Evolutionary conservation across 2,888 invertebrate species (phyloP), one percentile per base, ranked within the genome.

Genomic region (Protodeltote pygarga): DNA sequence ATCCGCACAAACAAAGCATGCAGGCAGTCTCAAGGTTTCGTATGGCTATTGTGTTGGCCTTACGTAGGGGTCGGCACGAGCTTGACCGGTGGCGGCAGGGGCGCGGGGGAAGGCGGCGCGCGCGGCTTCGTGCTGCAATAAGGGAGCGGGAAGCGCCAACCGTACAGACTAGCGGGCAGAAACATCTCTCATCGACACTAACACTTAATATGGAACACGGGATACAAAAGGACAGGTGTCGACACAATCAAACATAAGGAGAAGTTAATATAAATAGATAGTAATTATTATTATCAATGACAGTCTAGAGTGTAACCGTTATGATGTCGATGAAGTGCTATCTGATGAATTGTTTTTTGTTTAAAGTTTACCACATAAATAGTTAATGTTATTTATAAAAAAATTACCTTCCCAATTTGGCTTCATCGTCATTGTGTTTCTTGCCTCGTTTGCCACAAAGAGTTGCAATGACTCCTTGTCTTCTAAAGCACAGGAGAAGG

Each of bases 141-240:
- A 95, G 97, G 97, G 95, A 97, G 96, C 94, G 97, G 97, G 95
- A 97, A 97, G 95, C 97, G 97, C 97, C 97, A 97, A 96, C 97
- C 96, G 95, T 97, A 97, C 95, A 97, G 95, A 96, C 97, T 97
- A 95, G 87, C 89, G 91, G 89, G 87, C 87, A 91, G 90, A 92
- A 92, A 92, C 89, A 92, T 92, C 91, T 92, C 91, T 90, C 89
- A 92, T 90, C 91, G 91, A 91, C 89, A 91, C 89, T 86, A 87
- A 85, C 85, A 83, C 77, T 82, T 75, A 66, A 77, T 68, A 74
- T 50, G 58, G 64, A 54, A 65, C 53, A 59, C 44, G 49, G 70
- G 68, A 72, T 51, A 68, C 67, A 63, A 69, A 58, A 39, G 60
- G 62, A 52, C 38, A 68, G 62, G 62, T 54, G 51, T 52, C 27